Percentiles rank a stretch among this genome's conserved stretches.
Evolutionary conservation across 2,113 vertebrate genomes (phyloP).

Genomic region (Puntigrus tetrazona): DNA sequence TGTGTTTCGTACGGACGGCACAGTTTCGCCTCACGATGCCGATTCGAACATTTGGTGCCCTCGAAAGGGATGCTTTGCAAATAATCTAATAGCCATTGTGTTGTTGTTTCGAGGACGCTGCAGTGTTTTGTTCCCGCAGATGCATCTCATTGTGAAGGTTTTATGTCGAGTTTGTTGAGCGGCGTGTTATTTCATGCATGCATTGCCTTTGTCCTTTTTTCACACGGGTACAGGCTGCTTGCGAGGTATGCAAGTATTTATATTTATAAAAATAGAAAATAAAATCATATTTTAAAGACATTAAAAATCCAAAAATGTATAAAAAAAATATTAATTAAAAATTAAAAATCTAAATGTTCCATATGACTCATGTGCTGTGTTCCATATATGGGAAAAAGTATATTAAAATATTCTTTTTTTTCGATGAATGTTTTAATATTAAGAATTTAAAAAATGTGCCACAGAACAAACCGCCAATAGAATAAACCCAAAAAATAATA

Average conservation of each 20-base stretch:
- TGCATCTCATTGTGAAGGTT: neutral
- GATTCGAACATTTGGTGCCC: neutral
- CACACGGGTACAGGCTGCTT: neutral
- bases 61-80: constrained; percentile 17
- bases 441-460: too few relatives aligned
- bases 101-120: neutral
- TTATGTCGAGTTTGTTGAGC: too few relatives aligned
- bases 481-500: neutral
- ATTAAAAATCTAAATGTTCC: neutral
- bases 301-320: neutral
- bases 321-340: neutral
- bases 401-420: too few relatives aligned
- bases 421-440: too few relatives aligned
- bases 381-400: too few relatives aligned
- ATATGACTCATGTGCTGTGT: neutral
- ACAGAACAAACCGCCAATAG: too few relatives aligned
- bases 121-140: constrained; percentile 5
- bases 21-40: neutral
- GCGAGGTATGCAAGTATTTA: too few relatives aligned
- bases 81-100: constrained; percentile 27
- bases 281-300: neutral
- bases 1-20: constrained; percentile 10
- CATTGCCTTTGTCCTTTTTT: neutral
- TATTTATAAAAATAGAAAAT: neutral
- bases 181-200: too few relatives aligned